phyloP scores from a whole-genome alignment of 2,113 vertebrate genomes.

The Cephalopterus ornatus region DNA sequence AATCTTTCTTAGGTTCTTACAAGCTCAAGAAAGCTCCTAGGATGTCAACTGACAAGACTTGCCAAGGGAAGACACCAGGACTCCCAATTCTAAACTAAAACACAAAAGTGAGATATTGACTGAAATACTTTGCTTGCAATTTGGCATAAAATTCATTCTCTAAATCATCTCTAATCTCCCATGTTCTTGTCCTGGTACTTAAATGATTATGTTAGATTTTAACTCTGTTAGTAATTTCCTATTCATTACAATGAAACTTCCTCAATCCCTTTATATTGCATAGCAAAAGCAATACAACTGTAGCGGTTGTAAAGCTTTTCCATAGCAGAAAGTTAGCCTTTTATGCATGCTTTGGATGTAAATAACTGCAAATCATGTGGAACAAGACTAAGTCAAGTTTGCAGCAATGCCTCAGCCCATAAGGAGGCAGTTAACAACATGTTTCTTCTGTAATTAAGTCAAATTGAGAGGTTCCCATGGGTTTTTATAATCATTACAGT shows the following conservation, averaged over 20 bases:
- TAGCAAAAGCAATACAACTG: neutral
- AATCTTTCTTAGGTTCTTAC: neutral
- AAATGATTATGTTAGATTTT: neutral
- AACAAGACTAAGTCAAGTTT: neutral
- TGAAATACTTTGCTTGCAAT: neutral
- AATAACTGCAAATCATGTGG: neutral
- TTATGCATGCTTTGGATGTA: neutral
- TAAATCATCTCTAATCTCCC: neutral
- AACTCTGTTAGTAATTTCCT: neutral
- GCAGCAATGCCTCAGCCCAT: neutral
- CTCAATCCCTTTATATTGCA: neutral
- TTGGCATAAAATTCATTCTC: neutral
- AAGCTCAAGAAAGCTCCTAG: neutral
- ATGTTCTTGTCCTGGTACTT: neutral
- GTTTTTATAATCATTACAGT: neutral
- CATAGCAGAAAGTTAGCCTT: neutral
- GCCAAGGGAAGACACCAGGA: neutral
- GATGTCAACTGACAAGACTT: neutral
- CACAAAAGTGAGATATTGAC: neutral
- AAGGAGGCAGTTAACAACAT: neutral
- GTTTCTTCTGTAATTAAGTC: neutral
- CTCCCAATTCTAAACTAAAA: neutral
- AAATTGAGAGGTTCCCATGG: neutral
- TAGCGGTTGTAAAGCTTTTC: neutral
- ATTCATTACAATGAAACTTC: neutral